Evolutionary conservation across 2,113 vertebrate genomes (phyloP).

Genomic region (Rhizomys pruinosus): DNA sequence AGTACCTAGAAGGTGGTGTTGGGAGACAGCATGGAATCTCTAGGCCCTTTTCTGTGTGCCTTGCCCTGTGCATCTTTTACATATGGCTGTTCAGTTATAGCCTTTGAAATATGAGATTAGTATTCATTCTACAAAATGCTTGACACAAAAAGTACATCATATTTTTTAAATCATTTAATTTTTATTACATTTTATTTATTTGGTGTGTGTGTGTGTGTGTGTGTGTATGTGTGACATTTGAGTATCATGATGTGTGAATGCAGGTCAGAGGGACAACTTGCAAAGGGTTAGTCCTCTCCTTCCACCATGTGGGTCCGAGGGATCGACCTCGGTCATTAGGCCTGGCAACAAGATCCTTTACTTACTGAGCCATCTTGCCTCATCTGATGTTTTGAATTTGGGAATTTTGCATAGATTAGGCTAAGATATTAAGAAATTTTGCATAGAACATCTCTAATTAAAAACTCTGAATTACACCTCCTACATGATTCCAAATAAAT

Average conservation of each 20-base stretch:
- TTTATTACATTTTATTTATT: too few relatives aligned
- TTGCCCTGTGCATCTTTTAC: neutral
- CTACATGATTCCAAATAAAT: neutral
- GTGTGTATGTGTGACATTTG: too few relatives aligned
- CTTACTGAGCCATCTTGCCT: too few relatives aligned
- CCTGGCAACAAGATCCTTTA: too few relatives aligned
- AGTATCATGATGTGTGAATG: too few relatives aligned
- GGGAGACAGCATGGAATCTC: neutral
- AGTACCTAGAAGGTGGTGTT: neutral
- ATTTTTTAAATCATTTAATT: too few relatives aligned
- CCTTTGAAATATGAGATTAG: neutral
- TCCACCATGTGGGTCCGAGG: too few relatives aligned
- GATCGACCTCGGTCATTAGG: too few relatives aligned
- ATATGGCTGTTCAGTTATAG: neutral
- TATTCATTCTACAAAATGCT: neutral
- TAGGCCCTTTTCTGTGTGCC: neutral
- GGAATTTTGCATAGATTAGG: neutral
- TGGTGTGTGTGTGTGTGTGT: too few relatives aligned
- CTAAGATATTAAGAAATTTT: too few relatives aligned
- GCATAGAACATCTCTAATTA: neutral
- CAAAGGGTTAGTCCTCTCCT: too few relatives aligned
- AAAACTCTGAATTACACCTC: neutral
- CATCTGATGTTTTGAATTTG: neutral
- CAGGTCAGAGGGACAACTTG: too few relatives aligned
- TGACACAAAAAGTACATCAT: neutral